These are phyloP conservation scores for Istiophorus platypterus DNA, from an alignment of 2,113 vertebrate species.

Conservation along the genomic window DNA sequence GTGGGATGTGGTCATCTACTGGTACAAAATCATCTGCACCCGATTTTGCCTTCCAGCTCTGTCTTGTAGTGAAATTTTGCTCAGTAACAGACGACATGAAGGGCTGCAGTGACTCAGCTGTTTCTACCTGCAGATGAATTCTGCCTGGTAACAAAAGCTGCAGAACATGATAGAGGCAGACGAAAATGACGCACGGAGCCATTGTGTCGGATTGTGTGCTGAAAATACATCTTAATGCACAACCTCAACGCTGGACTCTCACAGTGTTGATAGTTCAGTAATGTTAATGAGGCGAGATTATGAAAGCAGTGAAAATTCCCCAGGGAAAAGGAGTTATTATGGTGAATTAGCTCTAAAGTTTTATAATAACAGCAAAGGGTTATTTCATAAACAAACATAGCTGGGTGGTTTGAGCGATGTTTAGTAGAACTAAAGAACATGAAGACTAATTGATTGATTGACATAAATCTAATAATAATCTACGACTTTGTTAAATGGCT, in stretches of 20 bases:
- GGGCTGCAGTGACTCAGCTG: constrained; percentile 79
- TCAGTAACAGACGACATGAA: constrained; percentile 4
- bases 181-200: neutral
- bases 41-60: neutral
- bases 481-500: neutral
- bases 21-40: neutral
- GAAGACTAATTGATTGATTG: neutral
- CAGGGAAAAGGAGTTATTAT: neutral
- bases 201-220: neutral
- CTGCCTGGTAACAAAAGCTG: constrained; percentile 72
- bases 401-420: neutral
- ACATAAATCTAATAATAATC: neutral
- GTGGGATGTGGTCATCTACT: neutral
- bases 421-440: neutral
- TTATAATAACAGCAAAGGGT: neutral
- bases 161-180: constrained; percentile 27
- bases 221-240: neutral
- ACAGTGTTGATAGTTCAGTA: neutral
- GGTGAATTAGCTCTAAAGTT: neutral
- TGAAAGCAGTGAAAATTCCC: neutral
- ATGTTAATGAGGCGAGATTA: neutral
- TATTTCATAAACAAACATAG: neutral
- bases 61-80: constrained; percentile 5
- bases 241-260: neutral
- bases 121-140: constrained; percentile 59